These are phyloP conservation scores for Callorhinus ursinus DNA, from an alignment of 2,113 vertebrate genomes.

Conservation along the genomic window DNA sequence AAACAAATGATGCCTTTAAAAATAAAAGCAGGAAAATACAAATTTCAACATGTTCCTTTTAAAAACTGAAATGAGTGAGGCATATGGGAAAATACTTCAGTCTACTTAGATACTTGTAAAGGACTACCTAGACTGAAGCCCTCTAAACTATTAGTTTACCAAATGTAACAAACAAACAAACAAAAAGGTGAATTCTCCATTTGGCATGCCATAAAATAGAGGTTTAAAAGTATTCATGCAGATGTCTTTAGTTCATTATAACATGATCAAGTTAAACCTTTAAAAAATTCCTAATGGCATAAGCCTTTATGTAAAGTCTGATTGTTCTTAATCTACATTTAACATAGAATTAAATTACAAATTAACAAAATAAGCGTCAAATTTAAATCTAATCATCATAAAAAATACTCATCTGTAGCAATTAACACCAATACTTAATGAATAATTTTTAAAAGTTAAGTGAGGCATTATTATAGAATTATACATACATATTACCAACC, in stretches of 20 bases:
- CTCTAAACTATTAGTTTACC: background rate
- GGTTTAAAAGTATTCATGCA: background rate
- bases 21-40: background rate
- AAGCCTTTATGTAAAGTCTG: constrained; percentile 10
- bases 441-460: background rate
- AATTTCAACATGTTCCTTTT: constrained; percentile 48
- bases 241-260: constrained; percentile 14
- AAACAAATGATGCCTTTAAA: background rate
- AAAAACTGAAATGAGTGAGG: constrained; percentile 50
- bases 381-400: background rate
- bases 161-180: background rate
- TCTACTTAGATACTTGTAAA: constrained; percentile 28
- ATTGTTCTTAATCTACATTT: background rate
- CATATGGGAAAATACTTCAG: background rate
- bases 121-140: background rate
- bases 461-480: constrained; percentile 12
- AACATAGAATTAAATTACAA: constrained; percentile 18
- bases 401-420: background rate
- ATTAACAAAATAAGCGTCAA: background rate
- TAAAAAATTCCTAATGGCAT: constrained; percentile 28
- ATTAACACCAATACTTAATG: background rate
- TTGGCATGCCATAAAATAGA: constrained; percentile 41
- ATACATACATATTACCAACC: background rate
- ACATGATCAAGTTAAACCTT: background rate
- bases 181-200: background rate